A percentile compares a stretch with the other conserved stretches of the same genome.
These are phyloP conservation scores for Thelaira solivaga DNA, from an alignment of 2,888 invertebrate species.

Conservation along the genomic window DNA sequence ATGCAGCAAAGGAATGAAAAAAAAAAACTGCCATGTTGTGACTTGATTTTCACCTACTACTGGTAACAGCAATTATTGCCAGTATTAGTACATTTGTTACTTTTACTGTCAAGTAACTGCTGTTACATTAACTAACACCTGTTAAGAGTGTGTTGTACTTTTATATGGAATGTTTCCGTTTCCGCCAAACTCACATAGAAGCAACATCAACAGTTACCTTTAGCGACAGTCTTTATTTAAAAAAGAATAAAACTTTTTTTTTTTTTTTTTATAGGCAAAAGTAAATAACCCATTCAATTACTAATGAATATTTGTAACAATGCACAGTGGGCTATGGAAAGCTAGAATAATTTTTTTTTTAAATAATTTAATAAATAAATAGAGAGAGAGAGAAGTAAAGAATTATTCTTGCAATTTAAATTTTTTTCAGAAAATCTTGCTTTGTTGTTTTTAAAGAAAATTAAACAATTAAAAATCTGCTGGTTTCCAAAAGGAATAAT, in stretches of 20 bases:
- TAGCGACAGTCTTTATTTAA: constrained; percentile 6
- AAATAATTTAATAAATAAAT: too few species aligned
- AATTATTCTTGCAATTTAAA: too few species aligned
- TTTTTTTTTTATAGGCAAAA: constrained; percentile 16
- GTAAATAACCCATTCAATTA: constrained; percentile 21
- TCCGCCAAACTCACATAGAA: constrained; percentile 35
- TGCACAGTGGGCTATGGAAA: neutral
- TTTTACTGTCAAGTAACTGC: neutral
- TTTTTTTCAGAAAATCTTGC: too few species aligned
- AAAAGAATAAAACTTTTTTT: too few species aligned
- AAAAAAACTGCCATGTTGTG: constrained; percentile 2
- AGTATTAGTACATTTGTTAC: constrained; percentile 11
- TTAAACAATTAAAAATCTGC: too few species aligned
- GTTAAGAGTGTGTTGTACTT: constrained; percentile 34
- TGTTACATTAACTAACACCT: neutral
- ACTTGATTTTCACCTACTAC: constrained; percentile 43
- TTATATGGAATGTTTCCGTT: constrained; percentile 58
- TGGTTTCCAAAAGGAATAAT: too few species aligned
- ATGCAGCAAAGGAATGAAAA: neutral
- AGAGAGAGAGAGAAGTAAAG: too few species aligned
- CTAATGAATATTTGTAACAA: constrained; percentile 24
- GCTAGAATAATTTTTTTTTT: too few species aligned
- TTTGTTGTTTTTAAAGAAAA: too few species aligned
- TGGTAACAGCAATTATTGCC: neutral
- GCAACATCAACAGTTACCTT: neutral